Base-by-base conservation (phyloP, 2,888 invertebrate species). In the Pollenia angustigena region DNA sequence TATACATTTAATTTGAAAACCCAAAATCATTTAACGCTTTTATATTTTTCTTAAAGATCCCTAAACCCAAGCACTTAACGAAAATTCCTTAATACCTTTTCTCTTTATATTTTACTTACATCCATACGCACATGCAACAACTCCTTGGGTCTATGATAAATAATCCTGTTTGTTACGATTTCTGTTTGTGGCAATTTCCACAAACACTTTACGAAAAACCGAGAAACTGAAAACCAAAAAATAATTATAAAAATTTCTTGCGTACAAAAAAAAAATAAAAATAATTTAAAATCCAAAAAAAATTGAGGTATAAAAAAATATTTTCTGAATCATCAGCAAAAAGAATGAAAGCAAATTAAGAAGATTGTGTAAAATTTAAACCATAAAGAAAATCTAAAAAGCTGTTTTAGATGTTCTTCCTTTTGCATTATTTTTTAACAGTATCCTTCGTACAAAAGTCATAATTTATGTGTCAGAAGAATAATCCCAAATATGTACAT, bases 391-490 rank as follows among this genome's bases (percentile, higher is more conserved):
- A 52, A 54, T 50, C 23, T 72, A 32, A 64, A 40, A 18, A 42
- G n/a, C 11, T 44, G 50, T 58, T 46, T 46, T 40, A 50, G 40
- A 12, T 46, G 6, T 50, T 56, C 14, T 2, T 23, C 12, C 18
- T 66, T 23, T 40, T 7, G 8, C 32, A 32, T 32, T 32, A 32
- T 32, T 8, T 56, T 40, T 14, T 12, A 46, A 68, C 14, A 66
- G 40, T 40, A 81, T 74, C 74, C 74, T 81, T 56, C 9, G 74
- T 4, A 14, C 14, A 10, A 68, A 75, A 68, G 58, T 58, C 68
- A 81, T 81, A 81, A 81, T 75, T 81, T 81, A 75, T 75, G 52
- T 81, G 81, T 60, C 50, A 44, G 58, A 44, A 75, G 60, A 81
- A 81, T 52, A 71, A 60, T 68, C 42, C 46, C 14, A 58, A 79